Evolutionary conservation across 2,797 vertebrate genomes (phyloP), one percentile per base, ranked within the genome.

Genomic region (Artibeus lituratus): DNA sequence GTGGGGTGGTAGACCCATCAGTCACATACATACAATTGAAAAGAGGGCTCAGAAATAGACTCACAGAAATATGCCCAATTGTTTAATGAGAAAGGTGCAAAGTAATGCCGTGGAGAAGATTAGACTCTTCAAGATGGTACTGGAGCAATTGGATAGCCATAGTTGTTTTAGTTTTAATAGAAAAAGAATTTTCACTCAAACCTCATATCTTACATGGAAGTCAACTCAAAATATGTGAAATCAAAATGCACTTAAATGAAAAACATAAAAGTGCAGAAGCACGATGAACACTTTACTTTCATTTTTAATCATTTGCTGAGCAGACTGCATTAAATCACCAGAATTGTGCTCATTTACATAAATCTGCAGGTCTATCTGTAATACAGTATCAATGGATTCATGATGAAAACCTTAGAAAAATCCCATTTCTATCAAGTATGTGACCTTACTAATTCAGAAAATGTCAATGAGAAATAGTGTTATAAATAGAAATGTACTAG

Each of bases 401-500:
- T 87, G 29, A 74, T 47, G 88, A 47, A 57, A 82, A 26, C 22
- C 19, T 70, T 53, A 80, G 39, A 95, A 95, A 89, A 89, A 85
- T 47, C 3, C 1, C 22, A 77, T 87, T 74, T 2, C 19, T 88
- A 51, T 59, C 29, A 95, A 73, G 91, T 65, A 70, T 76, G 12
- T 87, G 51, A 90, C 1, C 32, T 88, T 92, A 95, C 39, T 89
- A 94, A 86, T 83, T 87, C 10, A 83, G 10, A 91, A 93, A 96
- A 78, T 62, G 29, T 78, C 49, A 90, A 39, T 87, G 92, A 90
- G 18, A 93, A 83, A 90, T 69, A 76, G 39, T 87, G 4, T 44
- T 92, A 82, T 55, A 94, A 86, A 42, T 73, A 81, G 7, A 80
- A 96, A 96, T 80, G 5, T 29, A 73, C 29, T 62, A 0, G 29